These are phyloP conservation scores for Anableps anableps DNA, from an alignment of 2,797 vertebrate genomes.

Conservation along the genomic window DNA sequence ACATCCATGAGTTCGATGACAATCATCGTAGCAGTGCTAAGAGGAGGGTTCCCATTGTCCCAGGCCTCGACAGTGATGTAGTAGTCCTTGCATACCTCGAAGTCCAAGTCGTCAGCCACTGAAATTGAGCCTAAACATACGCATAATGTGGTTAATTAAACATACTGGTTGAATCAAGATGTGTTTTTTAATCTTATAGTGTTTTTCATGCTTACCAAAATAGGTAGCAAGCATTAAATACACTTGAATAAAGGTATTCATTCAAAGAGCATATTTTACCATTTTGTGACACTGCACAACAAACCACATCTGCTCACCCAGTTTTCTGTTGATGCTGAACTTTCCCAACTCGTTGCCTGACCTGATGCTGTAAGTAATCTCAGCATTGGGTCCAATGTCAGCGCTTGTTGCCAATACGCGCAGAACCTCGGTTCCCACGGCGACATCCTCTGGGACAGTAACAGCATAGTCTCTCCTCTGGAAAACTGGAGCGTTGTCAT, in stretches of 20 bases:
- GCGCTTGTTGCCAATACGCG: constrained; percentile 90
- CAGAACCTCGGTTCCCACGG: constrained; percentile 89
- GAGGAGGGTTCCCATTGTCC: constrained; percentile 90
- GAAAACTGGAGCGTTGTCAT: constrained; percentile 96
- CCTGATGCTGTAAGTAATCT: constrained; percentile 90
- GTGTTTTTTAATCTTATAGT: neutral
- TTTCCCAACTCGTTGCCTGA: constrained; percentile 93
- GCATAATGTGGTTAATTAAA: neutral
- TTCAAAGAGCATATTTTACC: neutral
- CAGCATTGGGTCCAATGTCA: constrained; percentile 92
- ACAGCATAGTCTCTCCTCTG: constrained; percentile 90
- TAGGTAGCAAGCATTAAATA: no score
- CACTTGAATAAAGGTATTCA: no score
- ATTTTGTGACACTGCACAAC: neutral
- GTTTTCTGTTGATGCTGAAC: constrained; percentile 87
- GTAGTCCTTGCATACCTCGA: constrained; percentile 92
- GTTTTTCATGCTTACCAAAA: neutral
- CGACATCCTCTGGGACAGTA: constrained; percentile 88
- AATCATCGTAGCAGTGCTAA: constrained; percentile 92
- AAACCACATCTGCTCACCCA: constrained; percentile 79
- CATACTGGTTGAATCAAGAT: neutral
- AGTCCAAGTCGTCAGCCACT: constrained; percentile 90
- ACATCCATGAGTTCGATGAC: constrained; percentile 93
- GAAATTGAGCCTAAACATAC: constrained; percentile 86
- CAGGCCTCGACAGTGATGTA: constrained; percentile 93